Evolutionary conservation across 1,140 invertebrate genomes (phyloP).

Genomic region (Drosophila guanche): DNA sequence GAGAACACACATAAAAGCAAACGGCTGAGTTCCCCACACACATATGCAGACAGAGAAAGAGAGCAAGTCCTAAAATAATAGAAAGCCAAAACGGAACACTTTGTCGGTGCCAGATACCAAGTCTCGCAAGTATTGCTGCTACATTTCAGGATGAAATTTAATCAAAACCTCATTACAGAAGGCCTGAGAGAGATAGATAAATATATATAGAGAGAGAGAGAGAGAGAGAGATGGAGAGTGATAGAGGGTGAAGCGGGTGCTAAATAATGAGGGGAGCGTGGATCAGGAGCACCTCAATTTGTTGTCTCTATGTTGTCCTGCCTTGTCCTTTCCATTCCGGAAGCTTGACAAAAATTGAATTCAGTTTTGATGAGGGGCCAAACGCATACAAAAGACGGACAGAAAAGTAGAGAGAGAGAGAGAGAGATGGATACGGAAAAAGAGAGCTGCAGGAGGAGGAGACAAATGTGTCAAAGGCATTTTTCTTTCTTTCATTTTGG

Average conservation of each 20-base stretch:
- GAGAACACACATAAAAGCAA: too few relatives aligned
- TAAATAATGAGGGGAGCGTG: slow-evolving; percentile 39
- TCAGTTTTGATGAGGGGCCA: slow-evolving; percentile 35
- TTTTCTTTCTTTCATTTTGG: not conserved
- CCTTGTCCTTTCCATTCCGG: slow-evolving; percentile 5
- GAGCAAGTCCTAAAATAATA: slow-evolving; percentile 52
- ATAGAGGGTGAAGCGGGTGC: slow-evolving; percentile 5
- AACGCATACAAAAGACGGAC: slow-evolving; percentile 18
- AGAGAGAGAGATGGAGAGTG: too few relatives aligned
- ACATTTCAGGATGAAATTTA: slow-evolving; percentile 64
- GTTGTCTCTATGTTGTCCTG: slow-evolving; percentile 3
- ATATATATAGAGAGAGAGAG: not conserved
- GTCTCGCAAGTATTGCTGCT: too few relatives aligned
- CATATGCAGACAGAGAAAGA: slow-evolving; percentile 11
- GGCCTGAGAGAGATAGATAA: too few relatives aligned
- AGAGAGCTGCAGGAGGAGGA: not conserved
- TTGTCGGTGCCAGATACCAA: slow-evolving; percentile 33
- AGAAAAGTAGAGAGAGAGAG: not conserved
- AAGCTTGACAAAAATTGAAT: slow-evolving; percentile 43
- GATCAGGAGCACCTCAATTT: slow-evolving; percentile 34
- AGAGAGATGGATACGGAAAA: too few relatives aligned
- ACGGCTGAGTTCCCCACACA: too few relatives aligned
- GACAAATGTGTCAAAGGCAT: slow-evolving; percentile 25
- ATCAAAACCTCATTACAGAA: slow-evolving; percentile 65
- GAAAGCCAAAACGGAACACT: slow-evolving; percentile 36